A percentile compares a stretch with the other conserved stretches of the same genome.
Evolutionary conservation across 2,113 vertebrate species (phyloP).

Genomic region (Centrocercus urophasianus): DNA sequence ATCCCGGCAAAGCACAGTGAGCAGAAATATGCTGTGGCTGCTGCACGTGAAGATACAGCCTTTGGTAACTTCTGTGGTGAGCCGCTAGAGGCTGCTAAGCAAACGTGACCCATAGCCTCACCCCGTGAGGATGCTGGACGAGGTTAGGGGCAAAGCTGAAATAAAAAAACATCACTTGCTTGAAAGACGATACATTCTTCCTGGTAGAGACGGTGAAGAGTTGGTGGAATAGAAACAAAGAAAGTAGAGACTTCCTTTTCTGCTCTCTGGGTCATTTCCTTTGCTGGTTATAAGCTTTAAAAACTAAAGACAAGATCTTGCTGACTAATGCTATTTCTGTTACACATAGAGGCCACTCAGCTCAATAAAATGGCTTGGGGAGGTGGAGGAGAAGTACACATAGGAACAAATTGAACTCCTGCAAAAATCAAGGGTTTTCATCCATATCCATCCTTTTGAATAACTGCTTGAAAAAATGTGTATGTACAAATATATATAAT

Average conservation of each 20-base stretch:
- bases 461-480: not conserved
- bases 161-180: not conserved
- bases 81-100: slow-evolving; percentile 51
- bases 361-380: not conserved
- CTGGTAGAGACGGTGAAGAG: not conserved
- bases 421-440: not conserved
- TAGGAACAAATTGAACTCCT: not conserved
- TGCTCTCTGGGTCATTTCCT: not conserved
- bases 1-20: not conserved
- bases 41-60: rapidly evolving
- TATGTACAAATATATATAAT: not conserved
- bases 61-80: not conserved
- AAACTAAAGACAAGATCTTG: not conserved
- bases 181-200: not conserved
- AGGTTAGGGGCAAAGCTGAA: not conserved
- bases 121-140: no score
- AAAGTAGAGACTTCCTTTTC: not conserved
- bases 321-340: not conserved
- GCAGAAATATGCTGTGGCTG: not conserved
- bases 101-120: not conserved
- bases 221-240: not conserved
- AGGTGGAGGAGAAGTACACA: not conserved
- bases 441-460: not conserved
- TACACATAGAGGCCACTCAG: not conserved
- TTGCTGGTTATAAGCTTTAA: not conserved